Conservation (phyloP, 2,797 vertebrate genomes). For the Characodon lateralis region DNA sequence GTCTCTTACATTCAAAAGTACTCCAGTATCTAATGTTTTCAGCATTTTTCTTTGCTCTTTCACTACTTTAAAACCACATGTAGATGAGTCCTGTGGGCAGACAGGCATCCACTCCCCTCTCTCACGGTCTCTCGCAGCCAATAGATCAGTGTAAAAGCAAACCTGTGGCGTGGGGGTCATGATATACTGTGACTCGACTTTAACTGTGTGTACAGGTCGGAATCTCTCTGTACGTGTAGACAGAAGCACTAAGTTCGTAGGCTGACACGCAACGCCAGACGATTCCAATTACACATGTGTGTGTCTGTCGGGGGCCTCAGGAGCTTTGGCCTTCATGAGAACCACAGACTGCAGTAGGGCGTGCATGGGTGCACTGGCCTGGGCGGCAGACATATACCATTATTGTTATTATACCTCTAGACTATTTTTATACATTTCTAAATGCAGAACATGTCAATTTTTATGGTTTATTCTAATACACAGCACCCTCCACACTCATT, state of each 20-base stretch:
- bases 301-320: conserved; percentile 52
- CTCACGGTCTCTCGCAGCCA: conserved; percentile 69
- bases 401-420: not conserved
- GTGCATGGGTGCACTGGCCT: conserved; percentile 1
- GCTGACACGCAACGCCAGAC: conserved; percentile 71
- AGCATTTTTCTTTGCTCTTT: conserved; percentile 1
- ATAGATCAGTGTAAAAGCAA: conserved; percentile 69
- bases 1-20: not conserved
- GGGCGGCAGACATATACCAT: not conserved
- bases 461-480: not conserved
- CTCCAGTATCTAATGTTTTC: not conserved
- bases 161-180: conserved; percentile 56
- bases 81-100: conserved; percentile 41
- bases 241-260: conserved; percentile 67
- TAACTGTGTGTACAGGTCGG: conserved; percentile 68
- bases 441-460: not conserved
- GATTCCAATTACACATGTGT: conserved; percentile 72
- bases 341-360: conserved; percentile 20
- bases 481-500: not conserved
- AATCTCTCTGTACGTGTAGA: conserved; percentile 72
- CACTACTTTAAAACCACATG: conserved; percentile 34
- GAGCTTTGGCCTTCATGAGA: conserved; percentile 55
- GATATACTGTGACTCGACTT: conserved; percentile 71
- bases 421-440: not conserved
- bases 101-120: conserved; percentile 56